These are phyloP conservation scores for Rhabdomys pumilio DNA, from an alignment of 2,797 vertebrate genomes.

Conservation along the genomic window DNA sequence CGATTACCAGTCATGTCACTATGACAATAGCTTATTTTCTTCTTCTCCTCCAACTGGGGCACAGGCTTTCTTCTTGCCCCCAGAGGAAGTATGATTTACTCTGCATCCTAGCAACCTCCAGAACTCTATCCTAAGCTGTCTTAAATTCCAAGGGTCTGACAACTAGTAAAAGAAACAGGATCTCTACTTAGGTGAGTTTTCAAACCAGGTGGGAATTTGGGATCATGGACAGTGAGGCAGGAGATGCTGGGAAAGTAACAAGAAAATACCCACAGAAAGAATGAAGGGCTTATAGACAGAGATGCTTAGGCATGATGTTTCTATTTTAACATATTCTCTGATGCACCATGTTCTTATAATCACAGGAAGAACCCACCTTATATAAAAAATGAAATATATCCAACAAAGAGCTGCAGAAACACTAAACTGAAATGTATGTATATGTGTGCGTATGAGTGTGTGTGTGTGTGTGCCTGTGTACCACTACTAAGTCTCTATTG, in stretches of 20 bases:
- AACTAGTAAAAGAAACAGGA: neutral
- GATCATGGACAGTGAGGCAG: neutral
- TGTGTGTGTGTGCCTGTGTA: too few species aligned
- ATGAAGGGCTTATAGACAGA: too few species aligned
- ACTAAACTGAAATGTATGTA: neutral
- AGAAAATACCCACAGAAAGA: neutral
- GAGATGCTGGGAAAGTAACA: neutral
- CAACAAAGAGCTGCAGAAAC: neutral
- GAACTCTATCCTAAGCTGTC: neutral
- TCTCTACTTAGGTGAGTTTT: neutral
- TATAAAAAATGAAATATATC: neutral
- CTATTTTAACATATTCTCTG: neutral
- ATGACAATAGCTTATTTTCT: neutral
- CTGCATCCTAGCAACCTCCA: neutral
- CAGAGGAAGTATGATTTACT: neutral
- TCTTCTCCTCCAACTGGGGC: neutral
- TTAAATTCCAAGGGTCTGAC: neutral
- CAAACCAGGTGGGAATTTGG: neutral
- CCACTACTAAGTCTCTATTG: neutral
- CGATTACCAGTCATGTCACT: neutral
- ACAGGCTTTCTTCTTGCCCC: neutral
- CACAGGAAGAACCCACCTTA: neutral
- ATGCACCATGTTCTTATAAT: neutral
- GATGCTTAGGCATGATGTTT: neutral
- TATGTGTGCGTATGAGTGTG: fast-evolving